Conservation (phyloP, 2,113 vertebrate species). For the Trematomus loennbergii region DNA sequence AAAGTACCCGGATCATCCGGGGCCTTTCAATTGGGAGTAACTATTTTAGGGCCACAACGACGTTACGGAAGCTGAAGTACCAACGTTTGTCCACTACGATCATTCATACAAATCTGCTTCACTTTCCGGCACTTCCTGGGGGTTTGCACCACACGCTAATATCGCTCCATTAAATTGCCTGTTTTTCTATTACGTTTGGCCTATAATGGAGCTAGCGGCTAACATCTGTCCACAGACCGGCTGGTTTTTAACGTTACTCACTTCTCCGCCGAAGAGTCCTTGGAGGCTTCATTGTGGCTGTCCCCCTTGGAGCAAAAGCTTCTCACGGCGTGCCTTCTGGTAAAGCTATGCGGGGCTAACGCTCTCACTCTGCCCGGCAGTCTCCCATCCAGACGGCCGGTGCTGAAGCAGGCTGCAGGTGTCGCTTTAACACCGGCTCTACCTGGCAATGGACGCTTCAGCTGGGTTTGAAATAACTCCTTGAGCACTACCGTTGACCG, state of each 20-base stretch:
- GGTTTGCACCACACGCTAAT: too few species aligned
- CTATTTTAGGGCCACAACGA: too few species aligned
- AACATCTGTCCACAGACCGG: not conserved
- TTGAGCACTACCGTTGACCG: constrained; percentile 77
- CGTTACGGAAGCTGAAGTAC: too few species aligned
- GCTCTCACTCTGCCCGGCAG: constrained; percentile 25
- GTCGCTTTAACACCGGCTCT: constrained; percentile 47
- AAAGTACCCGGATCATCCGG: too few species aligned
- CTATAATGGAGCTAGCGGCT: not conserved
- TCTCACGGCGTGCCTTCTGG: constrained; percentile 37
- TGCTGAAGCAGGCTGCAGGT: constrained; percentile 63
- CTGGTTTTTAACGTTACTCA: constrained; percentile 69
- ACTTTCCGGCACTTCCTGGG: too few species aligned
- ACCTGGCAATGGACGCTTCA: constrained; percentile 71
- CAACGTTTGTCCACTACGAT: too few species aligned
- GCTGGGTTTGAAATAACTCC: constrained; percentile 76
- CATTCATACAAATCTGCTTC: too few species aligned
- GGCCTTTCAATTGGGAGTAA: too few species aligned
- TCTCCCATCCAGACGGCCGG: constrained; percentile 32
- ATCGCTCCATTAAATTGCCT: not conserved
- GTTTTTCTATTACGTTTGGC: not conserved
- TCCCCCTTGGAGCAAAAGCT: constrained; percentile 76
- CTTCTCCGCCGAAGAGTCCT: constrained; percentile 78
- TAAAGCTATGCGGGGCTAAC: constrained; percentile 6
- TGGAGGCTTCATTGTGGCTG: constrained; percentile 59